A percentile compares a stretch with the other conserved stretches of the same genome.
These are phyloP conservation scores for Rotaria socialis DNA, from an alignment of 2,888 invertebrate species.

Conservation along the genomic window DNA sequence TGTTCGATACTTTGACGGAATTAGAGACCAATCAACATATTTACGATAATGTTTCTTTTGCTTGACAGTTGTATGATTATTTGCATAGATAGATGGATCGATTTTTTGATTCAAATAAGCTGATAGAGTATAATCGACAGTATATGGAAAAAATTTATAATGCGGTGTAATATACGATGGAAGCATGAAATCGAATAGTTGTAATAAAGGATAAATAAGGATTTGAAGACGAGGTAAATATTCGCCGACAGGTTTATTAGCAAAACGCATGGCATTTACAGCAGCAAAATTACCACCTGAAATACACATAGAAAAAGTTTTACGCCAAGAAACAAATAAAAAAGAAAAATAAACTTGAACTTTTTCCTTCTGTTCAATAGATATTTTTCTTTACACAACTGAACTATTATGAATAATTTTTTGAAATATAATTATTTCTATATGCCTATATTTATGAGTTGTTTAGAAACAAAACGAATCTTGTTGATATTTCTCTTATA, in stretches of 20 bases:
- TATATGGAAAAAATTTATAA: constrained; percentile 12
- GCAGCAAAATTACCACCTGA: constrained; percentile 30
- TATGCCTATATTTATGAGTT: too few species aligned
- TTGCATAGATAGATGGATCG: background rate
- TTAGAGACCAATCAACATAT: constrained; percentile 37
- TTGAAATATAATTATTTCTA: too few species aligned
- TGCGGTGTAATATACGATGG: constrained; percentile 25
- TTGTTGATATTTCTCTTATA: too few species aligned
- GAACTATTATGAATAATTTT: too few species aligned
- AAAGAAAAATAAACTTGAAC: too few species aligned
- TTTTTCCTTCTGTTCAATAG: too few species aligned
- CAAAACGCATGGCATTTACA: constrained; percentile 32
- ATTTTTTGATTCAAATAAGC: background rate
- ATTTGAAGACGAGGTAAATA: constrained; percentile 35
- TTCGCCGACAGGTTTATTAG: background rate
- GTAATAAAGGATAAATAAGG: constrained; percentile 40
- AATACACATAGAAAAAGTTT: background rate
- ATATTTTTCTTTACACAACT: too few species aligned
- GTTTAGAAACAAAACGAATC: too few species aligned
- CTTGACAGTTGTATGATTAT: constrained; percentile 19
- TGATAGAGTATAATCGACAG: constrained; percentile 32
- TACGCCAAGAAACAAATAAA: too few species aligned
- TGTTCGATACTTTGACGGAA: background rate
- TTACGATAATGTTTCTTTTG: constrained; percentile 19
- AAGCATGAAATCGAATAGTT: constrained; percentile 2